A percentile compares a stretch with the other conserved stretches of the same genome.
phyloP scores from a whole-genome alignment of 2,888 invertebrate genomes.

The Papilio gigon region DNA sequence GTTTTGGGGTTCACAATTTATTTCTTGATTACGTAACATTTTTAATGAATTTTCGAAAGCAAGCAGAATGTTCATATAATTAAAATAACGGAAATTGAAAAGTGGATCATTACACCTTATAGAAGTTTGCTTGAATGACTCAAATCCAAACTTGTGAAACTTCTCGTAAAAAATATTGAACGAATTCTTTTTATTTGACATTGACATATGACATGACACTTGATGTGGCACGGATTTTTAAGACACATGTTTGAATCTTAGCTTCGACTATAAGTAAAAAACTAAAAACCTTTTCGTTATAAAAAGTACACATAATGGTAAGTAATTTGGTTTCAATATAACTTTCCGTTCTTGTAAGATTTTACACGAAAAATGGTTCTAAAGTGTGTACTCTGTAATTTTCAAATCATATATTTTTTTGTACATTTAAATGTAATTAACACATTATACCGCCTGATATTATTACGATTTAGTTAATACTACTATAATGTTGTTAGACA shows the following conservation, averaged over 20 bases:
- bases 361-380: slow-evolving; percentile 2
- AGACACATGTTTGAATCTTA: slow-evolving; percentile 13
- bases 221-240: slow-evolving; percentile 10
- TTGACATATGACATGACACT: slow-evolving; percentile 1
- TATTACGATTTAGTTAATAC: background rate
- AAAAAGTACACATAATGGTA: background rate
- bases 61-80: too few relatives aligned
- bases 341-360: background rate
- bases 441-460: background rate
- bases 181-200: background rate
- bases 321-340: background rate
- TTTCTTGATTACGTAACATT: background rate
- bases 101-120: too few relatives aligned
- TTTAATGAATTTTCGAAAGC: background rate
- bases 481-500: background rate
- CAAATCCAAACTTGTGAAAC: background rate
- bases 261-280: background rate
- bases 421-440: background rate
- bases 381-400: background rate
- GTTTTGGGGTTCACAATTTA: background rate
- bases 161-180: background rate
- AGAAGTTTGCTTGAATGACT: background rate
- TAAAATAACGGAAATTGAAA: background rate
- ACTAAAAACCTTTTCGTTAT: background rate
- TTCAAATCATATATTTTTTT: background rate